These are phyloP conservation scores for Campoplex capitator DNA, from an alignment of 2,888 invertebrate genomes.

Conservation along the genomic window DNA sequence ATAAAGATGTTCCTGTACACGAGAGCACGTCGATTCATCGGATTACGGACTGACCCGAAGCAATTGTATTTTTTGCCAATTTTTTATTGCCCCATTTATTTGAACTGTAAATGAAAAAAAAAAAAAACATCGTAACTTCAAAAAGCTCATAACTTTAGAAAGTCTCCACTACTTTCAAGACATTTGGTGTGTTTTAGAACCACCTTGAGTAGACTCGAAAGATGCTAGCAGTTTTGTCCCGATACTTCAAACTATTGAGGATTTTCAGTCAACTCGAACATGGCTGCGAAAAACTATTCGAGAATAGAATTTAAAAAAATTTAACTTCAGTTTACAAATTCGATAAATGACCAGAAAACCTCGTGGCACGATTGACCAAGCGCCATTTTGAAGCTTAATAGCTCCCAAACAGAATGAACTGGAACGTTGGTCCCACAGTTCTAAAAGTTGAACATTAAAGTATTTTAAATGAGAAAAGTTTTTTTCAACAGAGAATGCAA, in stretches of 20 bases:
- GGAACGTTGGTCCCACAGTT: neutral
- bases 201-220: neutral
- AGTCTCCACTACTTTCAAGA: neutral
- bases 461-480: neutral
- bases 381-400: neutral
- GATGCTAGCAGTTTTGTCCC: neutral
- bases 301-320: no score
- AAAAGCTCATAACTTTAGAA: neutral
- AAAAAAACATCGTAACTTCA: neutral
- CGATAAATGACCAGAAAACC: neutral
- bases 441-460: neutral
- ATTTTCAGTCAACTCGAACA: neutral
- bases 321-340: neutral
- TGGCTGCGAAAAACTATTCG: neutral
- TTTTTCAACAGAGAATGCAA: neutral
- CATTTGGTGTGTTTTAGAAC: neutral
- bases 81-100: neutral
- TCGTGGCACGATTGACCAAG: neutral
- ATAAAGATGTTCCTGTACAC: constrained; percentile 22
- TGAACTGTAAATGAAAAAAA: neutral
- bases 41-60: neutral
- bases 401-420: neutral
- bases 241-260: neutral
- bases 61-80: neutral
- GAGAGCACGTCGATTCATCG: neutral